Conservation (phyloP, 2,888 invertebrate genomes). For the Xanthorhoe spadicearia region DNA sequence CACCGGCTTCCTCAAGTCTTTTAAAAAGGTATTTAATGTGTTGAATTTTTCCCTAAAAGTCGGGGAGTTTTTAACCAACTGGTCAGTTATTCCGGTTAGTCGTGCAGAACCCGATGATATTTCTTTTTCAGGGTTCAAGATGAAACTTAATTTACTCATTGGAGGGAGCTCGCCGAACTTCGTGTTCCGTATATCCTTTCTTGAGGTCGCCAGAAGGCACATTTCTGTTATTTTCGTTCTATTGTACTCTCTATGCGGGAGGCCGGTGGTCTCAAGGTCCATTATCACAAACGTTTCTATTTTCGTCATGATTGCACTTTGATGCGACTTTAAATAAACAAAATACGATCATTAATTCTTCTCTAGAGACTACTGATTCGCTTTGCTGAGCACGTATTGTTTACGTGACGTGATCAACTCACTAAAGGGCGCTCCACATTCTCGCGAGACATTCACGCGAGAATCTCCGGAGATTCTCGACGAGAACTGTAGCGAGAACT, state of each 20-base stretch:
- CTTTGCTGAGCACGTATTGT: too few species aligned
- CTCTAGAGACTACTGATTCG: too few species aligned
- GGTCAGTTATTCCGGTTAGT: conserved; percentile 88
- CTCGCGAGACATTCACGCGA: too few species aligned
- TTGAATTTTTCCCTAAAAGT: conserved; percentile 84
- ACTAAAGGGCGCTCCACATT: too few species aligned
- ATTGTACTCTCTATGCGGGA: conserved; percentile 84
- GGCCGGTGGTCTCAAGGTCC: conserved; percentile 90
- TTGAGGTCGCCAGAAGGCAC: conserved; percentile 86
- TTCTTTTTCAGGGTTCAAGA: conserved; percentile 87
- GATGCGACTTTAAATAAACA: neutral
- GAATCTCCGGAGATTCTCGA: too few species aligned
- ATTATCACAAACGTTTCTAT: conserved; percentile 86
- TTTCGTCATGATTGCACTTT: conserved; percentile 12
- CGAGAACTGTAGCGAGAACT: too few species aligned
- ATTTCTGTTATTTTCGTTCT: conserved; percentile 88
- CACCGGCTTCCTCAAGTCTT: conserved; percentile 86
- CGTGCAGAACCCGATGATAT: conserved; percentile 73
- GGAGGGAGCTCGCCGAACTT: conserved; percentile 78
- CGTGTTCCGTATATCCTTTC: conserved; percentile 73
- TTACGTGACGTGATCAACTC: too few species aligned
- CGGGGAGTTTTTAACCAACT: conserved; percentile 85
- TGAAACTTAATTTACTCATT: conserved; percentile 88
- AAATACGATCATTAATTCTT: neutral
- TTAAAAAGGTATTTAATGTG: conserved; percentile 86